These are phyloP conservation scores for Labeo rohita DNA, from an alignment of 2,113 vertebrate genomes.

Conservation along the genomic window DNA sequence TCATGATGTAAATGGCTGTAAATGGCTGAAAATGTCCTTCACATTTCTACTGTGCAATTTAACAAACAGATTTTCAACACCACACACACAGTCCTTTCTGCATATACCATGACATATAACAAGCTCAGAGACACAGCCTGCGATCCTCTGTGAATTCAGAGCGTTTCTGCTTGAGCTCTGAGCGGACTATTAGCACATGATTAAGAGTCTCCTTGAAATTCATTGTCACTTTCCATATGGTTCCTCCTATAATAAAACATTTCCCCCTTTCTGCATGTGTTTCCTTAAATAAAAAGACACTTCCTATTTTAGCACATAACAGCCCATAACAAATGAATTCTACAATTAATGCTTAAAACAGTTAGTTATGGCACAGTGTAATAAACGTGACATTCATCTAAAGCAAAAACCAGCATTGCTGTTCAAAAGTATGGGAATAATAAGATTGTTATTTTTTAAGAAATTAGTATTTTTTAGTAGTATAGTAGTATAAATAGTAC, in stretches of 20 bases:
- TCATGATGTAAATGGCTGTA: neutral
- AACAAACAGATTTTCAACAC: neutral
- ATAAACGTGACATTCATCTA: neutral
- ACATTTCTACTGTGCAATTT: neutral
- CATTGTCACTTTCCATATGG: constrained; percentile 31
- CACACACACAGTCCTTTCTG: neutral
- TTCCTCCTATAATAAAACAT: constrained; percentile 21
- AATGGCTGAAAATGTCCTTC: constrained; percentile 23
- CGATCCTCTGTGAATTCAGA: constrained; percentile 23
- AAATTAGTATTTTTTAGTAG: no score
- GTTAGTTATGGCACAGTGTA: neutral
- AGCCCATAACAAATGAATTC: neutral
- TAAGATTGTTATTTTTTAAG: neutral
- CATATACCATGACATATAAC: neutral
- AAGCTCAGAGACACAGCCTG: constrained; percentile 12
- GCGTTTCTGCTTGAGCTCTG: neutral
- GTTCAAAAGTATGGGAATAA: neutral
- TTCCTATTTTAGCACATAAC: neutral
- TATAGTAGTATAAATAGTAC: no score
- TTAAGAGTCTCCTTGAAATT: constrained; percentile 40
- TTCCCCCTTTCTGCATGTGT: neutral
- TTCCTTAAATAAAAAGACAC: constrained; percentile 31
- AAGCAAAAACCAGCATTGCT: neutral
- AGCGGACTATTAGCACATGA: constrained; percentile 20
- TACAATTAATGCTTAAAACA: constrained; percentile 12